Evolutionary conservation across 2,888 invertebrate species (phyloP).

Genomic region (Hirtodrosophila confusa): DNA sequence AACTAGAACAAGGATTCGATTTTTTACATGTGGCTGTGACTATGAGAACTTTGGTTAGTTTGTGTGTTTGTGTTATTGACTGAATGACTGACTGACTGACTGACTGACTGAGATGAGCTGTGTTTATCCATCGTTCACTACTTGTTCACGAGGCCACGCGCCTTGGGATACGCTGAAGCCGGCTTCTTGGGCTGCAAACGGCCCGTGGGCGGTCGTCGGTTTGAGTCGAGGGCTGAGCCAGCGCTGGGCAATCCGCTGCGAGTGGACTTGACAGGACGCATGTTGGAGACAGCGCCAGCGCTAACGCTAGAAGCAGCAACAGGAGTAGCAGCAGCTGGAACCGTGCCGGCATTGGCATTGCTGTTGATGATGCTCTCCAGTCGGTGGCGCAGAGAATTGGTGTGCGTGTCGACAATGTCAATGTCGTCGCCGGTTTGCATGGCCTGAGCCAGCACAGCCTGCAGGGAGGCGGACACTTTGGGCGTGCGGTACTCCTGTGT

Average conservation of each 20-base stretch:
- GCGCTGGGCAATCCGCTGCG: constrained; percentile 73
- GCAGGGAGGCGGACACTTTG: constrained; percentile 84
- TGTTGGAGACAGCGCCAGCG: constrained; percentile 43
- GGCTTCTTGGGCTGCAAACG: constrained; percentile 82
- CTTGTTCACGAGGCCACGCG: constrained; percentile 84
- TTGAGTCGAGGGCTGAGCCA: constrained; percentile 79
- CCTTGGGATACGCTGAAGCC: constrained; percentile 84
- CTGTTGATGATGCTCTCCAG: constrained; percentile 84
- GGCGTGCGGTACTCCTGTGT: constrained; percentile 84
- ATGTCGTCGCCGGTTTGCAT: constrained; percentile 84
- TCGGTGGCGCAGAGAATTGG: constrained; percentile 82
- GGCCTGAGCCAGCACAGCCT: constrained; percentile 84
- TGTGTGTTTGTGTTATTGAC: constrained; percentile 17
- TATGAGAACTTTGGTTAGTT: constrained; percentile 71
- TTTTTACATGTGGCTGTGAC: constrained; percentile 54
- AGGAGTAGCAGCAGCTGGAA: constrained; percentile 24
- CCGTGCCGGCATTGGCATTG: constrained; percentile 70
- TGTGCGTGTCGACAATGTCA: constrained; percentile 83
- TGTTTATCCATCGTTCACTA: constrained; percentile 57
- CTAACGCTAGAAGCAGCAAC: neutral
- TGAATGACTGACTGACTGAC: constrained; percentile 13
- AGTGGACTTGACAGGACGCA: constrained; percentile 71
- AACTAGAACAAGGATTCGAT: constrained; percentile 49
- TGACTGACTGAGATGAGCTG: constrained; percentile 20
- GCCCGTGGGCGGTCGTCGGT: constrained; percentile 81